Percentiles rank a stretch among this genome's conserved stretches.
Evolutionary conservation across 2,888 invertebrate species (phyloP).

Genomic region (Loripinus fragilis): DNA sequence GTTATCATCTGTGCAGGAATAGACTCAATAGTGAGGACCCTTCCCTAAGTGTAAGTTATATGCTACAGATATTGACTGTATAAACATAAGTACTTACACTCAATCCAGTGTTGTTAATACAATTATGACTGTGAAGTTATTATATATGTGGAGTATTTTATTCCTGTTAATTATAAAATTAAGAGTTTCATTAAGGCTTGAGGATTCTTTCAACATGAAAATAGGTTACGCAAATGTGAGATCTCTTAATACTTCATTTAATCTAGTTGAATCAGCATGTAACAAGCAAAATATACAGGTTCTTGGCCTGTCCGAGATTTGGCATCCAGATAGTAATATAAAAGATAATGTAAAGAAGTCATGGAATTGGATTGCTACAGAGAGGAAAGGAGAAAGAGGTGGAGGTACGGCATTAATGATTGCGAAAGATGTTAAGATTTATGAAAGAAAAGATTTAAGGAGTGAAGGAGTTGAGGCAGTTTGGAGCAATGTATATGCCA

Average conservation of each 20-base stretch:
- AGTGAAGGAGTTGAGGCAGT: slow-evolving; percentile 22
- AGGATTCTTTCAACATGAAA: slow-evolving; percentile 18
- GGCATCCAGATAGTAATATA: slow-evolving; percentile 22
- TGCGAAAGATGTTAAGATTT: slow-evolving; percentile 11
- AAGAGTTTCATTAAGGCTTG: no score
- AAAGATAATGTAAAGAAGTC: slow-evolving; percentile 17
- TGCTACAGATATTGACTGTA: no score
- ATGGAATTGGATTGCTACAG: slow-evolving; percentile 23
- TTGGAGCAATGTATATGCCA: slow-evolving; percentile 21
- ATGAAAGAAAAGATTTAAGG: slow-evolving; percentile 26
- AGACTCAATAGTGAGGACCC: no score
- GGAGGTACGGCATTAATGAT: slow-evolving; percentile 23
- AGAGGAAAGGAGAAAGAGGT: slow-evolving; percentile 14
- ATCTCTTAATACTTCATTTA: slow-evolving; percentile 32
- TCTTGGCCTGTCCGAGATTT: slow-evolving; percentile 22
- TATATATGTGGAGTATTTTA: no score
- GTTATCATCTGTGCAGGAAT: no score
- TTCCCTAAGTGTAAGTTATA: no score
- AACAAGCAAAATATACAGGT: slow-evolving; percentile 15
- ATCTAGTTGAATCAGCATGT: slow-evolving; percentile 8
- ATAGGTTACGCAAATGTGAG: slow-evolving; percentile 23
- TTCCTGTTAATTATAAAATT: no score
- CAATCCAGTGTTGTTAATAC: no score
- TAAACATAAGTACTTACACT: no score
- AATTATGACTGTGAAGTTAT: no score